Conservation (phyloP, 2,888 invertebrate genomes). For the Hypselothyrea guttata region DNA sequence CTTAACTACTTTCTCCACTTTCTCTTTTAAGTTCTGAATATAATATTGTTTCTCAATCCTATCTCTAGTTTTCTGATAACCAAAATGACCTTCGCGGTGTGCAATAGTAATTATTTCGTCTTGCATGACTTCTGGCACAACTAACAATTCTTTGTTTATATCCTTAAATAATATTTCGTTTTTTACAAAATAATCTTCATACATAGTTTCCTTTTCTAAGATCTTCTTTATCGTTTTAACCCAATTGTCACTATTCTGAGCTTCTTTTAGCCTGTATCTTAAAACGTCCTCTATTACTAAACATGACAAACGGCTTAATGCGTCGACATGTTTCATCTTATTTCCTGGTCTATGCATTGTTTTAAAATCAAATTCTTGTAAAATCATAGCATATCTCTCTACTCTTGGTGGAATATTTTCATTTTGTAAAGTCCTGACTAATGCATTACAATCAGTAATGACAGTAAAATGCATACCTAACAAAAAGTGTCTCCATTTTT, state of each 20-base stretch:
- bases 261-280: background rate
- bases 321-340: background rate
- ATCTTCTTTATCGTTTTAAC: background rate
- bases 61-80: no score
- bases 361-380: background rate
- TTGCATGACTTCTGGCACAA: background rate
- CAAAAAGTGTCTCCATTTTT: background rate
- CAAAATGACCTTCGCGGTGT: no score
- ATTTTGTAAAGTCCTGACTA: background rate
- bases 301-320: background rate
- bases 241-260: background rate
- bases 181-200: background rate
- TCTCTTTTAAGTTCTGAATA: no score
- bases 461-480: background rate
- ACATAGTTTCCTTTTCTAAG: background rate
- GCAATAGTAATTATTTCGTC: no score
- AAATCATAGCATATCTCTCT: background rate
- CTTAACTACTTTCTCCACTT: no score
- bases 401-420: background rate
- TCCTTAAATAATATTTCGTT: conserved; percentile 4
- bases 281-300: background rate
- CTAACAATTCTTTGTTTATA: conserved; percentile 2
- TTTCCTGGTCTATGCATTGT: background rate
- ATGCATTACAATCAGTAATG: background rate
- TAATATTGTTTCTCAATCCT: no score